Percentiles rank a stretch among this genome's conserved stretches.
These are phyloP conservation scores for Microcebus murinus DNA, from an alignment of 2,113 vertebrate genomes.

Conservation along the genomic window DNA sequence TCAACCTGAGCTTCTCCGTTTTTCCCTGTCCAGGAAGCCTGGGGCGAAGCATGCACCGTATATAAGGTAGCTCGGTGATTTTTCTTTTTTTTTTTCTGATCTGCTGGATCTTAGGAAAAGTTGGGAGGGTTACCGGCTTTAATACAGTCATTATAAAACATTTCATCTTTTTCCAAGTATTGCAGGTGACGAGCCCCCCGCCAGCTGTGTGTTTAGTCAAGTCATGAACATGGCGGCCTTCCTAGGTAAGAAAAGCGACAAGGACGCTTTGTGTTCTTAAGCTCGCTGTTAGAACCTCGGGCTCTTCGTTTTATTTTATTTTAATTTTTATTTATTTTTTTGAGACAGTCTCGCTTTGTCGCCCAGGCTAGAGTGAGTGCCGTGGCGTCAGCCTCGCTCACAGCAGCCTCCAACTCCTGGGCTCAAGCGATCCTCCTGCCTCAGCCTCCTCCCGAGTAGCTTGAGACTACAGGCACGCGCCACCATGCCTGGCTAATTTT, in stretches of 20 bases:
- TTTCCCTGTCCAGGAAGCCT: conserved; percentile 81
- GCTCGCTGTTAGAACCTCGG: too few relatives aligned
- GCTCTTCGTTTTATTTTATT: too few relatives aligned
- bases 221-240: conserved; percentile 95
- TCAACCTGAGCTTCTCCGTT: conserved; percentile 60
- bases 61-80: conserved; percentile 89
- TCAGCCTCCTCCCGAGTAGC: too few relatives aligned
- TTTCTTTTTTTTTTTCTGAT: not conserved
- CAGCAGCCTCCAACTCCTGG: too few relatives aligned
- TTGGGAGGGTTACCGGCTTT: not conserved
- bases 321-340: too few relatives aligned
- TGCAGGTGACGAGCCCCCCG: conserved; percentile 92
- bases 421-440: too few relatives aligned
- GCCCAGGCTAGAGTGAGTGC: too few relatives aligned
- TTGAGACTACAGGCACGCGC: too few relatives aligned
- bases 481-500: too few relatives aligned
- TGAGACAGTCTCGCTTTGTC: too few relatives aligned
- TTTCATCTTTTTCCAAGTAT: conserved; percentile 86
- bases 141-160: conserved; percentile 42
- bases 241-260: conserved; percentile 87
- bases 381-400: too few relatives aligned
- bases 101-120: not conserved
- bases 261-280: not conserved
- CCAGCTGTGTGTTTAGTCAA: conserved; percentile 95
- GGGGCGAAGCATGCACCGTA: conserved; percentile 88